Base-by-base conservation (phyloP, 2,797 vertebrate species). In the Xiphorhynchus erythropygius region DNA sequence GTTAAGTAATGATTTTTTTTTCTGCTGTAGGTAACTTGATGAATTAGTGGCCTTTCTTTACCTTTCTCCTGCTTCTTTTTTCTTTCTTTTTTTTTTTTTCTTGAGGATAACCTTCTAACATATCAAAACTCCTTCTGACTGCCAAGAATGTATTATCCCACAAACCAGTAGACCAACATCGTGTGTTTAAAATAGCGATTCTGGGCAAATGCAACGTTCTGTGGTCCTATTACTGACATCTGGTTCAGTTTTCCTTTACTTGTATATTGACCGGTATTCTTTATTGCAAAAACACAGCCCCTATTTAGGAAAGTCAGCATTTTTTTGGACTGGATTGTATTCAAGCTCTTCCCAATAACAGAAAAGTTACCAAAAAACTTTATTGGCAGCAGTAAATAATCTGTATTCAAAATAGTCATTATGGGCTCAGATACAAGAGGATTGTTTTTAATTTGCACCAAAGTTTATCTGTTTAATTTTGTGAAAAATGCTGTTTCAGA, bases 241-340 rank as follows among this genome's bases (percentile, higher is more conserved):
- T 98, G 98, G 96, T 98, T 98, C 97, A 96, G 97, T 97, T 98
- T 98, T 98, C 97, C 97, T 95, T 97, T 93, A 96, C 96, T 98
- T 98, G 97, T 98, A 97, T 98, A 98, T 98, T 98, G 98, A 98
- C 98, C 98, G 98, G 97, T 98, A 96, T 98, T 97, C 96, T 97
- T 98, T 97, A 98, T 97, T 98, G 97, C 97, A 97, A 97, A 98
- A 98, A 97, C 97, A 97, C 97, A 97, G 94, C 94, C 95, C 96
- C 83, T 55, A 94, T 97, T 98, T 97, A 96, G 94, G 90, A 97
- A 91, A 81, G 96, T 98, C 98, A 98, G 98, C 98, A 97, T 96
- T 94, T 97, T 97, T 94, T 92, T 93, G 59, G 90, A 93, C 92
- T 97, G 96, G 96, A 97, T 94, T 96, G 55, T 89, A 82, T 97